Evolutionary conservation across 2,797 vertebrate genomes (phyloP).

Genomic region (Telmatherina bonti): DNA sequence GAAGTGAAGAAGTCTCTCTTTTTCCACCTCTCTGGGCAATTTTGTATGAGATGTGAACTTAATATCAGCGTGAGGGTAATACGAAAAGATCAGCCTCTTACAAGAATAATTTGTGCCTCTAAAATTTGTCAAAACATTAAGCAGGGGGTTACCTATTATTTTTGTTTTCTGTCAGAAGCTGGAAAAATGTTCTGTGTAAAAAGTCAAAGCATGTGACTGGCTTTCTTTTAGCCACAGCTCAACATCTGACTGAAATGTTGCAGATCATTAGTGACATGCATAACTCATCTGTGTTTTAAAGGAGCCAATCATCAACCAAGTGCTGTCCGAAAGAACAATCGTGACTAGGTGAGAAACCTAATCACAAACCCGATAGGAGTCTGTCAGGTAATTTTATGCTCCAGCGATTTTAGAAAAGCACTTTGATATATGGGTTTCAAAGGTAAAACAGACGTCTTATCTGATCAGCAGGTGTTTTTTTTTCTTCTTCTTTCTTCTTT

Average conservation of each 20-base stretch:
- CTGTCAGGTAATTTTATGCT: constrained; percentile 75
- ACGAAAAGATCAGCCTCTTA: constrained; percentile 39
- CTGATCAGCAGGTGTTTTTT: constrained; percentile 39
- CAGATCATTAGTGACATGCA: constrained; percentile 49
- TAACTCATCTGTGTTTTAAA: constrained; percentile 58
- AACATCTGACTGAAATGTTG: constrained; percentile 13
- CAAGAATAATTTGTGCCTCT: constrained; percentile 18
- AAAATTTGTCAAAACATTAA: constrained; percentile 17
- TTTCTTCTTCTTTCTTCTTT: background rate
- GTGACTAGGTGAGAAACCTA: constrained; percentile 49
- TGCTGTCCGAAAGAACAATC: constrained; percentile 45
- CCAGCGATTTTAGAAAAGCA: constrained; percentile 62
- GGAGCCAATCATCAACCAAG: constrained; percentile 29
- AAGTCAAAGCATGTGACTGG: constrained; percentile 18
- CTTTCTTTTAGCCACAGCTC: constrained; percentile 29
- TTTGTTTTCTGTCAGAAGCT: background rate
- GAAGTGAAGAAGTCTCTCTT: constrained; percentile 49
- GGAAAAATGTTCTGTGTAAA: background rate
- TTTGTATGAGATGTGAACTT: constrained; percentile 41
- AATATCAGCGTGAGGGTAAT: constrained; percentile 32
- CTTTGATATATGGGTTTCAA: constrained; percentile 72
- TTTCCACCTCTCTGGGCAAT: constrained; percentile 57
- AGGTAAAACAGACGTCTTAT: constrained; percentile 62
- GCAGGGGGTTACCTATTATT: background rate
- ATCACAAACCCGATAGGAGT: constrained; percentile 69